phyloP scores from a whole-genome alignment of 1,140 invertebrate species.

The Drosophila fuyamai region DNA sequence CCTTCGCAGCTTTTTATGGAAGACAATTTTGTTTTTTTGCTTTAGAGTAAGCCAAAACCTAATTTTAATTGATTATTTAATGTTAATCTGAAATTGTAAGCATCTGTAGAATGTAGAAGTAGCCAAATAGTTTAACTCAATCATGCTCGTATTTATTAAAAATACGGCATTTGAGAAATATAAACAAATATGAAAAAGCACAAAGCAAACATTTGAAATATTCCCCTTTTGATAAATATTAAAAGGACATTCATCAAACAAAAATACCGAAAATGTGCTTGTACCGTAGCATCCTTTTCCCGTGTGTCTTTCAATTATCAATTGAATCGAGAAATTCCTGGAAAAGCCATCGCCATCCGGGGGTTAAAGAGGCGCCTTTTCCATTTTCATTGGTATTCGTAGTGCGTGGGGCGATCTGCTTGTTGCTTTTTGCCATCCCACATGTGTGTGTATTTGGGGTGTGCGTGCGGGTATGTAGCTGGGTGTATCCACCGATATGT shows the following conservation, averaged over 20 bases:
- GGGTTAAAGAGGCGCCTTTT: slow-evolving; percentile 6
- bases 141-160: too few species aligned
- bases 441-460: background rate
- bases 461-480: background rate
- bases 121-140: too few species aligned
- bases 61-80: too few species aligned
- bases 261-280: background rate
- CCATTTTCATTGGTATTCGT: slow-evolving; percentile 26
- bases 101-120: too few species aligned
- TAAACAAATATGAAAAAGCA: background rate
- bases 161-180: background rate
- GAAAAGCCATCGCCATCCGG: slow-evolving; percentile 4
- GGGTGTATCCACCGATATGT: slow-evolving; percentile 5
- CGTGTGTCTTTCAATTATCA: slow-evolving; percentile 30
- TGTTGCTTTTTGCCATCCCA: slow-evolving; percentile 27
- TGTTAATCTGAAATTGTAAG: too few species aligned
- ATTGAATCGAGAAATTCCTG: slow-evolving; percentile 17
- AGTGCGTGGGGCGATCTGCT: slow-evolving; percentile 28
- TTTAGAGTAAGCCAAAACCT: too few species aligned
- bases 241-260: background rate
- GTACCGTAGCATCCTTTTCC: background rate
- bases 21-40: too few species aligned
- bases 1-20: too few species aligned
- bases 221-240: too few species aligned
- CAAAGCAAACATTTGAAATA: background rate